phyloP scores from a whole-genome alignment of 2,797 vertebrate genomes.

The Aeoliscus strigatus region DNA sequence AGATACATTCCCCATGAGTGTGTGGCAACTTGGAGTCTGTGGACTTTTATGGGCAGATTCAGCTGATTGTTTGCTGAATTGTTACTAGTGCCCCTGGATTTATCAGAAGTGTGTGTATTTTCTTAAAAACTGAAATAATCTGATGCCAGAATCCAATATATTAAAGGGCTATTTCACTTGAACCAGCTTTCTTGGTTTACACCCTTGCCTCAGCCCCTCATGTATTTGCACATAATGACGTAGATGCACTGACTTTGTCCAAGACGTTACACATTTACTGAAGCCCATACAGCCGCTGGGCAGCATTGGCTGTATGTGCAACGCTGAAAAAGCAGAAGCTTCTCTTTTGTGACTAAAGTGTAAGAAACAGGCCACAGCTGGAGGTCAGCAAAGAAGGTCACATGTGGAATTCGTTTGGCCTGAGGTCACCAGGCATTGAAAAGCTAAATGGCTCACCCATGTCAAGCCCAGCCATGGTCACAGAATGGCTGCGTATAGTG shows the following conservation, averaged over 20 bases:
- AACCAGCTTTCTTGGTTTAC: no score
- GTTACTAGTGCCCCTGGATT: no score
- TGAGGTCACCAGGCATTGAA: constrained; percentile 26
- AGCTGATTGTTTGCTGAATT: constrained; percentile 1
- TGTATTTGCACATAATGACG: no score
- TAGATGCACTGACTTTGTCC: not conserved
- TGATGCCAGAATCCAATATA: no score
- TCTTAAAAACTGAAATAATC: no score
- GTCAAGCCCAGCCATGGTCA: constrained; percentile 11
- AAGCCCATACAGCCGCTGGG: not conserved
- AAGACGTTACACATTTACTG: not conserved
- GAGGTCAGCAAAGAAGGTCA: constrained; percentile 30
- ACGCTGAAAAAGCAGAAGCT: constrained; percentile 2
- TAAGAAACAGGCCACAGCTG: constrained; percentile 32
- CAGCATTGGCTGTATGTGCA: not conserved
- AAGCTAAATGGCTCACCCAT: constrained; percentile 17
- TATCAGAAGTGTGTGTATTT: no score
- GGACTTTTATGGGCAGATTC: constrained; percentile 5
- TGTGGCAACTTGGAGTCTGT: constrained; percentile 23
- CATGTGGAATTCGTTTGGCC: constrained; percentile 38
- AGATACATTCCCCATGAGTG: constrained; percentile 22
- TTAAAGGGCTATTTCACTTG: no score
- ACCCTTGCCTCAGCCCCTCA: no score
- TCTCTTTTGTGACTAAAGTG: constrained; percentile 12
- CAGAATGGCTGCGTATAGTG: not conserved